Conservation (phyloP, 2,113 vertebrate species). For the Stegastes partitus region DNA sequence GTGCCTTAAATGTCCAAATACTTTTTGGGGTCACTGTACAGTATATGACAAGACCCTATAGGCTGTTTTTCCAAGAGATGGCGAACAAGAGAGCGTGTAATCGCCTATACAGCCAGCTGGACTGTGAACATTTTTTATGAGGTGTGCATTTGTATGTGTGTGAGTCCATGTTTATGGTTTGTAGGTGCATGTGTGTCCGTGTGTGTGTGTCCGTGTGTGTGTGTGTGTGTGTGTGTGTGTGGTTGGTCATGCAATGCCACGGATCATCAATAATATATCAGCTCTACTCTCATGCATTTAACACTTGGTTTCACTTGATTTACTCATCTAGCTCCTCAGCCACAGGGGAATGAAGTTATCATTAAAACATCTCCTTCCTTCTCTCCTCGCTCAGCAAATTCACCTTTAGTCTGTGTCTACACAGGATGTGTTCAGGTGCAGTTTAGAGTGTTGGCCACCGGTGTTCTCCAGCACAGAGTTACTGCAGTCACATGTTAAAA, state of each 20-base stretch:
- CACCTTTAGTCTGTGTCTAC: slow-evolving; percentile 15
- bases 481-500: neutral
- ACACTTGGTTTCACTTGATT: slow-evolving; percentile 79
- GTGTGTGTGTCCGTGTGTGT: slow-evolving; percentile 14
- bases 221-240: slow-evolving; percentile 18
- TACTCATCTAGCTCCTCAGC: slow-evolving; percentile 62
- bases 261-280: slow-evolving; percentile 76
- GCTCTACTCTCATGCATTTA: slow-evolving; percentile 71
- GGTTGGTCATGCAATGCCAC: slow-evolving; percentile 59
- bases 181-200: slow-evolving; percentile 9
- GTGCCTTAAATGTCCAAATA: slow-evolving; percentile 1
- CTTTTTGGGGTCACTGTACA: neutral
- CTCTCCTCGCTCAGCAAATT: slow-evolving; percentile 29
- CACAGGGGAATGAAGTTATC: slow-evolving; percentile 60
- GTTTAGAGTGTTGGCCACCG: neutral
- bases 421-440: slow-evolving; percentile 13
- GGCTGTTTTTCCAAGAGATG: neutral
- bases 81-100: slow-evolving; percentile 5
- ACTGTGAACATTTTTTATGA: slow-evolving; percentile 5
- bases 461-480: neutral
- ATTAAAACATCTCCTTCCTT: slow-evolving; percentile 68
- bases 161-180: slow-evolving; percentile 7
- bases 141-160: slow-evolving; percentile 22
- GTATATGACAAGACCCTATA: neutral
- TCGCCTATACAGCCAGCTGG: neutral